Percentiles rank a stretch among this genome's conserved stretches.
phyloP scores from a whole-genome alignment of 1,140 invertebrate genomes.

The Wasmannia auropunctata region DNA sequence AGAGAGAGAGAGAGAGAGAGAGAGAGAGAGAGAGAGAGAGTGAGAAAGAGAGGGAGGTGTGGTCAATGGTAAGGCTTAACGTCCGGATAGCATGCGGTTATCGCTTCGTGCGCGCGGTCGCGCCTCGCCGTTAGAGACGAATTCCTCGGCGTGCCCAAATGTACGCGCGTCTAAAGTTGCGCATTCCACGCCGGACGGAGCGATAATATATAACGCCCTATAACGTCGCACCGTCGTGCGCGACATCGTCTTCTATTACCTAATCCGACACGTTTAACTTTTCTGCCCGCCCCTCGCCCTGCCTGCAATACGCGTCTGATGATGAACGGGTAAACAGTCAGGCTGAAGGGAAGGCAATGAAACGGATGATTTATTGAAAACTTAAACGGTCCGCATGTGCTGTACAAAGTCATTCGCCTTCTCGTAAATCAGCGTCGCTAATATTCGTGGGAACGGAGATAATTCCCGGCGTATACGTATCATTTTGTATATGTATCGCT shows the following conservation, averaged over 20 bases:
- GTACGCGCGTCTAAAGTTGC: conserved; percentile 30
- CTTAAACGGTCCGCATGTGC: conserved; percentile 8
- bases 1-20: too few relatives aligned
- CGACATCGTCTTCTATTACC: conserved; percentile 13
- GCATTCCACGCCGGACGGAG: conserved; percentile 1
- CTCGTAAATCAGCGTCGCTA: conserved; percentile 12
- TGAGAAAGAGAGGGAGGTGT: neutral
- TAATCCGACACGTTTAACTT: conserved; percentile 8
- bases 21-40: too few relatives aligned
- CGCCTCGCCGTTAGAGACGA: neutral
- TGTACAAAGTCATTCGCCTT: neutral
- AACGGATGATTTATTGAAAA: conserved; percentile 30
- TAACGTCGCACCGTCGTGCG: neutral
- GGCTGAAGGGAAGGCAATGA: neutral
- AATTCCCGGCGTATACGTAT: neutral
- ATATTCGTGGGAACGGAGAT: conserved; percentile 36
- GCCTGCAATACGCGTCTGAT: neutral
- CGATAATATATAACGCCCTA: conserved; percentile 26
- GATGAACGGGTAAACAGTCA: conserved; percentile 26
- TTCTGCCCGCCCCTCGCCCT: too few relatives aligned
- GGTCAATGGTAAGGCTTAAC: conserved; percentile 28
- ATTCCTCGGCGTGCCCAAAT: conserved; percentile 26
- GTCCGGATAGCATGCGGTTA: neutral
- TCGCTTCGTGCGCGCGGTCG: neutral
- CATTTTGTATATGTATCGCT: neutral